These are phyloP conservation scores for Congeria kusceri DNA, from an alignment of 2,888 invertebrate genomes.

Conservation along the genomic window DNA sequence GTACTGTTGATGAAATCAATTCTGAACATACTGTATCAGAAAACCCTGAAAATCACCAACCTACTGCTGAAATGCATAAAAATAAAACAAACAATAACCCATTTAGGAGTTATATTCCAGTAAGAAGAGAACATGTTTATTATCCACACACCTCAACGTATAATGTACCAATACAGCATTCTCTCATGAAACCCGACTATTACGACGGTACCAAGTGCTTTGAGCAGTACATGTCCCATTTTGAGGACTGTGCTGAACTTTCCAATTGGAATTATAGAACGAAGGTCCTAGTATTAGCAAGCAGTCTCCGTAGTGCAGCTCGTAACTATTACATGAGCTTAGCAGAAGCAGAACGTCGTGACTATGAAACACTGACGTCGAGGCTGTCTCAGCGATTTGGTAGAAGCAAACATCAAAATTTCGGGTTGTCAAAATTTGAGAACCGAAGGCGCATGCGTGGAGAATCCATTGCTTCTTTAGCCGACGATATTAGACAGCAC, in stretches of 20 bases:
- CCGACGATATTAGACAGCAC: constrained; percentile 42
- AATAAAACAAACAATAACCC: no score
- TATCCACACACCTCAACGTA: no score
- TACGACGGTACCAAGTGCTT: constrained; percentile 18
- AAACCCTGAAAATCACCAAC: no score
- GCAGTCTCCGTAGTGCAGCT: constrained; percentile 28
- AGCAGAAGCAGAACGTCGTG: constrained; percentile 3
- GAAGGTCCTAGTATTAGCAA: constrained; percentile 32
- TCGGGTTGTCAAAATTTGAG: constrained; percentile 34
- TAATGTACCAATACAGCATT: not conserved
- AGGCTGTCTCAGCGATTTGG: constrained; percentile 28
- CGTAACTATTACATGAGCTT: constrained; percentile 10
- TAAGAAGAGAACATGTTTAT: no score
- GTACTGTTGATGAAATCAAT: no score
- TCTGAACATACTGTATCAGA: no score
- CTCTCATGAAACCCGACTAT: constrained; percentile 16
- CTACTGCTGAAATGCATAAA: no score
- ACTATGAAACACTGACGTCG: not conserved
- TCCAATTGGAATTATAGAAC: constrained; percentile 13
- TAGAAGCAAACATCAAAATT: constrained; percentile 23
- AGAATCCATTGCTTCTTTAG: constrained; percentile 27
- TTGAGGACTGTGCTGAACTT: constrained; percentile 32
- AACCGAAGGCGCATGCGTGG: constrained; percentile 26
- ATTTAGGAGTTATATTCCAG: no score
- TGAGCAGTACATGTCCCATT: constrained; percentile 27